Conservation (phyloP, 2,888 invertebrate species). For the Amphimallon solstitiale region DNA sequence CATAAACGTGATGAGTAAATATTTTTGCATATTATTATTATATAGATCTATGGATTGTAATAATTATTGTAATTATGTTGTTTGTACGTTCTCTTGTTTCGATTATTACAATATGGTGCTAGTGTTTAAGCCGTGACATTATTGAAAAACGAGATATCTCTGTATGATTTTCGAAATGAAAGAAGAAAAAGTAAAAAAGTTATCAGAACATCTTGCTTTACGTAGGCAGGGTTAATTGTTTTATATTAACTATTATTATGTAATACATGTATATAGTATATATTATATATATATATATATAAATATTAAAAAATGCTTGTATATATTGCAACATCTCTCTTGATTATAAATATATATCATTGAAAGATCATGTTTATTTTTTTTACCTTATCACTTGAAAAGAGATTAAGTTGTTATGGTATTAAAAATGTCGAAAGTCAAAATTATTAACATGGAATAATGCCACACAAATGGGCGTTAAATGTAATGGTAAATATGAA, state of each 20-base stretch:
- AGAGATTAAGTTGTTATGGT: too few species aligned
- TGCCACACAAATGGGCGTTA: too few species aligned
- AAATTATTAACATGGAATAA: too few species aligned
- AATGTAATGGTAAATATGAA: too few species aligned
- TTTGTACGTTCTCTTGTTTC: too few species aligned
- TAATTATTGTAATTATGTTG: too few species aligned
- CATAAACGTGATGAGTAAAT: constrained; percentile 35
- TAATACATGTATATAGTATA: constrained; percentile 24
- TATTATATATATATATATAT: constrained; percentile 24
- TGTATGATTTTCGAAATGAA: constrained; percentile 2
- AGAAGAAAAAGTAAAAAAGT: too few species aligned
- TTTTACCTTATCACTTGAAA: neutral
- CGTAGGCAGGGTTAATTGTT: constrained; percentile 13
- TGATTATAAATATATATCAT: constrained; percentile 30
- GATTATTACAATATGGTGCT: constrained; percentile 47
- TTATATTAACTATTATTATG: constrained; percentile 17
- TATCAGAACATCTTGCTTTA: constrained; percentile 5
- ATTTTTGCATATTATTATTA: constrained; percentile 44
- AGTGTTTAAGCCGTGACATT: constrained; percentile 38
- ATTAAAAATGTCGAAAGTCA: too few species aligned
- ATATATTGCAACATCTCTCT: constrained; percentile 36
- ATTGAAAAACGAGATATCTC: constrained; percentile 33
- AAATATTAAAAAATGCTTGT: constrained; percentile 33
- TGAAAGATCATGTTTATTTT: constrained; percentile 20
- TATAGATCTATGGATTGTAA: constrained; percentile 37